Percentiles rank a stretch among this genome's conserved stretches.
phyloP scores from a whole-genome alignment of 2,888 invertebrate species.

The Embidobia sp. region DNA sequence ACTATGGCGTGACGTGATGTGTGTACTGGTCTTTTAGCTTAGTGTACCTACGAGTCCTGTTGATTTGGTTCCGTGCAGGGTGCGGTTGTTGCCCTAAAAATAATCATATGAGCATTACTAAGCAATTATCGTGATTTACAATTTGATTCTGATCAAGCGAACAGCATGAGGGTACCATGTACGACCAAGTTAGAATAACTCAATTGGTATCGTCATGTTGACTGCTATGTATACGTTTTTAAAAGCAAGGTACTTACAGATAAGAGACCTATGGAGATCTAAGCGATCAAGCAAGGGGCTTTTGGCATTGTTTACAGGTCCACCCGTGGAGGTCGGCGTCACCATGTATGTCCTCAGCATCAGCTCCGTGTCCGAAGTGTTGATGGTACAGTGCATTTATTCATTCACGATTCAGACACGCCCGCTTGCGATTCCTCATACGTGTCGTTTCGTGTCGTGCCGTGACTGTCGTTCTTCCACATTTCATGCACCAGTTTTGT shows the following conservation, averaged over 20 bases:
- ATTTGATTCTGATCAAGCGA: slow-evolving; percentile 10
- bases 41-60: slow-evolving; percentile 76
- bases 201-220: slow-evolving; percentile 12
- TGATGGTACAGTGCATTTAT: slow-evolving; percentile 89
- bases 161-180: slow-evolving; percentile 10
- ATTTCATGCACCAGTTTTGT: slow-evolving; percentile 37
- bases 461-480: slow-evolving; percentile 59
- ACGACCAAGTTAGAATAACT: not conserved
- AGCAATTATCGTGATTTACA: not conserved
- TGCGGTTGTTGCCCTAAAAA: too few species aligned
- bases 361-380: slow-evolving; percentile 98
- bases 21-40: slow-evolving; percentile 57
- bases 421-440: slow-evolving; percentile 68
- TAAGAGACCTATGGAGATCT: slow-evolving; percentile 69
- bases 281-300: slow-evolving; percentile 77
- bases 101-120: slow-evolving; percentile 37
- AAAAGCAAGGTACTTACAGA: slow-evolving; percentile 36
- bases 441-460: slow-evolving; percentile 70
- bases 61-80: slow-evolving; percentile 82
- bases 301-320: slow-evolving; percentile 89
- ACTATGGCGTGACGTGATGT: slow-evolving; percentile 17
- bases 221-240: slow-evolving; percentile 3
- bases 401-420: slow-evolving; percentile 68
- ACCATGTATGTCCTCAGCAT: slow-evolving; percentile 99
- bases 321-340: slow-evolving; percentile 98